Evolutionary conservation across 2,888 invertebrate species (phyloP), one percentile per base, ranked within the genome.

Genomic region (Gortyna flavago): DNA sequence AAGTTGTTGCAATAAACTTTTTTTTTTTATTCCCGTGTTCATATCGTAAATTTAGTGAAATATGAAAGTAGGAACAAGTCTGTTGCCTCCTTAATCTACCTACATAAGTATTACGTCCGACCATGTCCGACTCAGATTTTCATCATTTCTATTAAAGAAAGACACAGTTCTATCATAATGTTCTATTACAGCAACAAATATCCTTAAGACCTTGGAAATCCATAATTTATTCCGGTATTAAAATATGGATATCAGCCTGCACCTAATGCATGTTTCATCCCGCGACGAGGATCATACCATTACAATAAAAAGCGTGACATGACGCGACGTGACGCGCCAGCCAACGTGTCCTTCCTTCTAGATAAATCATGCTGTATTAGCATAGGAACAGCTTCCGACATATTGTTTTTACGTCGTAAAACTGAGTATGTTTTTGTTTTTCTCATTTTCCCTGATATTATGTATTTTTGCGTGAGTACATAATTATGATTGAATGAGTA

Each of bases 341-440:
- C 78, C 51, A 84, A 87, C 51, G 70, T 75, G 70, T 69, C 75
- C 81, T 73, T 83, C 75, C 75, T 73, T 61, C 65, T 72, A 76
- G 83, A 86, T 88, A 87, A 79, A 80, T 79, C 77, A 82, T 81
- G 57, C 38, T 64, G 75, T 70, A 82, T 88, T 89, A 86, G 72
- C 87, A 87, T 88, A 83, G 75, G 82, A 79, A 86, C 67, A 79
- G 79, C 80, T 73, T 76, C 86, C 71, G 67, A 75, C 79, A 75
- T 85, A 73, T 70, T 83, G 75, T 83, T 78, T 79, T 85, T 78
- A 70, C 51, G 67, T 64, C 78, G 64, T 79, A 79, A 79, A 75
- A 66, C 35, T 25, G 59, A 59, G 71, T 44, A 29, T 68, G 54
- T 77, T 69, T 67, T 51, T 75, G 51, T 85, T 83, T 73, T 75